These are phyloP conservation scores for Simalia tracyae DNA, from an alignment of 2,797 vertebrate species.

Conservation along the genomic window DNA sequence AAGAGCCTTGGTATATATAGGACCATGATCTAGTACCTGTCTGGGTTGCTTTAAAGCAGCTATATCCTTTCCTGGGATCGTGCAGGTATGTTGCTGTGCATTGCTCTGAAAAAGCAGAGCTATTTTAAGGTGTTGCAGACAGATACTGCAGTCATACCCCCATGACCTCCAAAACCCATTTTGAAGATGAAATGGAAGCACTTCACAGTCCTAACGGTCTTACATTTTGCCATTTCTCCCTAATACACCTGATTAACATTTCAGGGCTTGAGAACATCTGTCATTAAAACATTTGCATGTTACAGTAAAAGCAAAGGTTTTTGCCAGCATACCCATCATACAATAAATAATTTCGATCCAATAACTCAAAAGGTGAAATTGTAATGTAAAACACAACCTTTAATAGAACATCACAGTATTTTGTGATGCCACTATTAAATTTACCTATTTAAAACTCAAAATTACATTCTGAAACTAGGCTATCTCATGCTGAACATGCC, in stretches of 20 bases:
- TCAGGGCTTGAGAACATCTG: constrained; percentile 44
- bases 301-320: not conserved
- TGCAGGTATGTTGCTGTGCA: too few relatives aligned
- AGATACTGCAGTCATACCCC: not conserved
- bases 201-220: not conserved
- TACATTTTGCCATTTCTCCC: constrained; percentile 5
- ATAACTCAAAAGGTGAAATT: constrained; percentile 18
- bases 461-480: constrained; percentile 28
- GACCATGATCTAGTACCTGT: too few relatives aligned
- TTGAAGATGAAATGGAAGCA: not conserved
- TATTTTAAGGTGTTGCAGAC: too few relatives aligned
- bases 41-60: too few relatives aligned
- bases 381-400: constrained; percentile 16
- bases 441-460: constrained; percentile 37
- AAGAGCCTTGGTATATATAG: too few relatives aligned
- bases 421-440: constrained; percentile 35
- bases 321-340: constrained; percentile 43
- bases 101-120: too few relatives aligned
- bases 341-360: constrained; percentile 50
- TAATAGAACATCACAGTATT: constrained; percentile 28
- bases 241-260: constrained; percentile 46
- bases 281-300: constrained; percentile 45
- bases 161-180: not conserved
- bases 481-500: not conserved
- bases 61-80: too few relatives aligned